These are phyloP conservation scores for Agrochola lychnidis DNA, from an alignment of 2,888 invertebrate genomes.

Conservation along the genomic window DNA sequence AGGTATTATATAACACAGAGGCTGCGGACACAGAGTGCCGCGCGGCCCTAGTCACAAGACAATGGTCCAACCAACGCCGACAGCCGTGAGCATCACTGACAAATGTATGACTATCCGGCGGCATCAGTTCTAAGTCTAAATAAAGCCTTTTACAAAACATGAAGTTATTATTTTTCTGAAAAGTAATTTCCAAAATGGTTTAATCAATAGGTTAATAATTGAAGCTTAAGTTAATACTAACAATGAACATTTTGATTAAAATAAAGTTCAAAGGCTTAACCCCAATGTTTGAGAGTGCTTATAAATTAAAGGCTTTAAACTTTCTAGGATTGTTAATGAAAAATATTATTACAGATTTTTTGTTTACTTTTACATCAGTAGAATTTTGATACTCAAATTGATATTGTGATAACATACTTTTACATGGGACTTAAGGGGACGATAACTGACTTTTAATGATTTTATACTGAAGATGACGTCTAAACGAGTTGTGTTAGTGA, in stretches of 20 bases:
- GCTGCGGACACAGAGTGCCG: too few relatives aligned
- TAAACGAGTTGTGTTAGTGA: too few relatives aligned
- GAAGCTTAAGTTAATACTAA: conserved; percentile 28
- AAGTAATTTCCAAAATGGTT: conserved; percentile 27
- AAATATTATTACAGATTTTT: background rate
- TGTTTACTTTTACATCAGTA: background rate
- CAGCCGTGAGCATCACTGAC: too few relatives aligned
- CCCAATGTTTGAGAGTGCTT: conserved; percentile 35
- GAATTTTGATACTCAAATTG: background rate
- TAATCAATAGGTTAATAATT: conserved; percentile 25
- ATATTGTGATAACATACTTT: too few relatives aligned
- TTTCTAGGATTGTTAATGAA: conserved; percentile 7
- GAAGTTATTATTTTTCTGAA: conserved; percentile 23
- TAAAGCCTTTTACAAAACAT: conserved; percentile 21
- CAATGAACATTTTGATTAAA: conserved; percentile 48
- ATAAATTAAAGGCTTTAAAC: conserved; percentile 24
- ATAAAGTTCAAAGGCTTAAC: conserved; percentile 44
- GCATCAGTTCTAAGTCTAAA: too few relatives aligned
- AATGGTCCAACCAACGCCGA: too few relatives aligned
- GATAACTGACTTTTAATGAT: too few relatives aligned
- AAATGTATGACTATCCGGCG: too few relatives aligned
- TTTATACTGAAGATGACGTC: too few relatives aligned
- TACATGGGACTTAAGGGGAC: background rate
- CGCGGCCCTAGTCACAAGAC: too few relatives aligned
- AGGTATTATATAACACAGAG: too few relatives aligned